Evolutionary conservation across 2,113 vertebrate species (phyloP).

Genomic region (Phaethon lepturus): DNA sequence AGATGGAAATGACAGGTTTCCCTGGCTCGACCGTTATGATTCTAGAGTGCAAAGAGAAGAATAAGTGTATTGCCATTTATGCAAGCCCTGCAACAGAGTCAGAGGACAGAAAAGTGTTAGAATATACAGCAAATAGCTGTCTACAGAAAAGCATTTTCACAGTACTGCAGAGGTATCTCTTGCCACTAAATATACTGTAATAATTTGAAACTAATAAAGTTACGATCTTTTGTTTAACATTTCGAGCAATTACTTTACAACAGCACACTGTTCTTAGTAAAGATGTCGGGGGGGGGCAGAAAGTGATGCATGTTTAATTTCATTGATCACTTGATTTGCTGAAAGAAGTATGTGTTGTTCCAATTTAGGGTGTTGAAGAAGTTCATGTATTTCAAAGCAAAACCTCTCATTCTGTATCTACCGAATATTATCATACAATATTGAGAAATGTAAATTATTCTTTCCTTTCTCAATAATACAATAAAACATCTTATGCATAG

Average conservation of each 20-base stretch:
- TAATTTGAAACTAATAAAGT: not conserved
- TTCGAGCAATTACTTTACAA: not conserved
- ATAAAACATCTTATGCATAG: not conserved
- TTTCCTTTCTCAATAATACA: not conserved
- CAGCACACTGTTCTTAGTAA: not conserved
- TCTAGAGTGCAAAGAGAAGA: not conserved
- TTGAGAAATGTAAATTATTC: not conserved
- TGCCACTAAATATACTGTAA: not conserved
- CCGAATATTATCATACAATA: not conserved
- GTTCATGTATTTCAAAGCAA: not conserved
- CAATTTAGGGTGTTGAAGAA: not conserved
- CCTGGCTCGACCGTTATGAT: not conserved
- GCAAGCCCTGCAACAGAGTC: not conserved
- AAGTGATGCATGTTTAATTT: not conserved
- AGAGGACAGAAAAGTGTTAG: not conserved
- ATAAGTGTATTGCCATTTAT: not conserved
- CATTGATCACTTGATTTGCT: not conserved
- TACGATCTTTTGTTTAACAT: not conserved
- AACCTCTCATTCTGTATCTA: not conserved
- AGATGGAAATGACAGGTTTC: slow-evolving; percentile 30
- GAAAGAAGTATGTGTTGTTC: not conserved
- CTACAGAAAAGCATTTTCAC: not conserved
- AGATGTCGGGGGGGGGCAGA: too few relatives aligned
- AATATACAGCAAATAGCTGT: not conserved
- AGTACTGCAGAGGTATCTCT: not conserved